phyloP scores from a whole-genome alignment of 2,888 invertebrate species.

The Apocheima hispidaria region DNA sequence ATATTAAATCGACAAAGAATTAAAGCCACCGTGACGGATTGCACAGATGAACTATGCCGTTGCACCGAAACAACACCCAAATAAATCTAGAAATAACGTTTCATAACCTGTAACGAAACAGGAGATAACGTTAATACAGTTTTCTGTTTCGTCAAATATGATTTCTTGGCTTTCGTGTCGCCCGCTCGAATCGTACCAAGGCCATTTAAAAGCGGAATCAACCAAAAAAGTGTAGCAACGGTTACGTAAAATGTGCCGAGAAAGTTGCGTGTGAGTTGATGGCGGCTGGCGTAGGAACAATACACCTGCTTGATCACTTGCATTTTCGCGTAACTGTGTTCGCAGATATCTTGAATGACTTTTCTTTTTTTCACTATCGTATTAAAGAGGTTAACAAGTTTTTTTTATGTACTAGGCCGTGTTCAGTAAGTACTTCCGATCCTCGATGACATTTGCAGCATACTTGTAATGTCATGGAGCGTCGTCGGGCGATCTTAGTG shows the following conservation, averaged over 20 bases:
- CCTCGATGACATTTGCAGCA: too few species aligned
- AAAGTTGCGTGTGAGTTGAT: constrained; percentile 67
- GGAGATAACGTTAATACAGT: constrained; percentile 60
- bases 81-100: constrained; percentile 45
- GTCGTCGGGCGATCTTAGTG: too few species aligned
- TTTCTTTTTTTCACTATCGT: constrained; percentile 19
- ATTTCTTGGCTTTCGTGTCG: constrained; percentile 69
- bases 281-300: constrained; percentile 48
- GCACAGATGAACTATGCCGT: constrained; percentile 42
- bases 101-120: constrained; percentile 69
- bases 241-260: constrained; percentile 66
- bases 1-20: constrained; percentile 38
- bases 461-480: too few species aligned
- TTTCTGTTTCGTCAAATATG: constrained; percentile 67
- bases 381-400: too few species aligned
- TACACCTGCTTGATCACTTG: constrained; percentile 50
- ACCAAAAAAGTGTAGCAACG: constrained; percentile 67
- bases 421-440: too few species aligned
- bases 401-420: too few species aligned
- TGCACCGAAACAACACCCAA: constrained; percentile 42
- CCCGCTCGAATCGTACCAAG: constrained; percentile 67
- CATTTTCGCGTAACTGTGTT: constrained; percentile 49
- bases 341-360: constrained; percentile 23
- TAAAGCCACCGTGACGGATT: constrained; percentile 38
- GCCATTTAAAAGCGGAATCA: constrained; percentile 68